Evolutionary conservation across 2,888 invertebrate genomes (phyloP), one percentile per base, ranked within the genome.

Genomic region (Platycheirus rosarum): DNA sequence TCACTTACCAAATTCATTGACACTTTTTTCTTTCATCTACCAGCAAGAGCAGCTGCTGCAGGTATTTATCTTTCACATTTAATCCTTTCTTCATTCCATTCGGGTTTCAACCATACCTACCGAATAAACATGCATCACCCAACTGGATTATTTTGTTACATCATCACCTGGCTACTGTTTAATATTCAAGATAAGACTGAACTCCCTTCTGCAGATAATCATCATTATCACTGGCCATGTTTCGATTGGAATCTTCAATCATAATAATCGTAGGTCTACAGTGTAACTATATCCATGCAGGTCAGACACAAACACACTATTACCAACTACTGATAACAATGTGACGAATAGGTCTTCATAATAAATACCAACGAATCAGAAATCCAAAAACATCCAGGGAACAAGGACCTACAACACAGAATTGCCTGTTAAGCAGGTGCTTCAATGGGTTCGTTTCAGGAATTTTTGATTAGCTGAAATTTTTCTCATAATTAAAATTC

Each of bases 111-210:
- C 11, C 14, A 57, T 57, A 13, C 16, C 6, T 4, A 18, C 57
- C 20, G 60, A 20, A 32, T 18, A 42, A 23, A 60, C 51, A 16
- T n/a, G n/a, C n/a, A n/a, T n/a, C 18, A 60, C 11, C 16, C 42
- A 44, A 57, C 46, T 77, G 70, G 68, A 63, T 40, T 13, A 40
- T 8, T 44, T 73, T 62, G 77, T 77, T 82, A 77, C 62, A 73
- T 77, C 82, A 68, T 77, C 82, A 82, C 77, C 82, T 77, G 82
- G 73, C 82, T 68, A 82, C 82, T 77, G 82, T 63, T 82, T 82
- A 82, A 63, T 82, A 82, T 82, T 71, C 82, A 68, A 68, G 68
- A 77, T 69, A 71, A 48, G 29, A 42, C 49, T 14, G 18, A 1
- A 29, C 44, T 48, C 55, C 23, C 18, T 60, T 32, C 35, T n/a